Evolutionary conservation across 1,140 invertebrate genomes (phyloP).

Genomic region (Sycophaga agraensis): DNA sequence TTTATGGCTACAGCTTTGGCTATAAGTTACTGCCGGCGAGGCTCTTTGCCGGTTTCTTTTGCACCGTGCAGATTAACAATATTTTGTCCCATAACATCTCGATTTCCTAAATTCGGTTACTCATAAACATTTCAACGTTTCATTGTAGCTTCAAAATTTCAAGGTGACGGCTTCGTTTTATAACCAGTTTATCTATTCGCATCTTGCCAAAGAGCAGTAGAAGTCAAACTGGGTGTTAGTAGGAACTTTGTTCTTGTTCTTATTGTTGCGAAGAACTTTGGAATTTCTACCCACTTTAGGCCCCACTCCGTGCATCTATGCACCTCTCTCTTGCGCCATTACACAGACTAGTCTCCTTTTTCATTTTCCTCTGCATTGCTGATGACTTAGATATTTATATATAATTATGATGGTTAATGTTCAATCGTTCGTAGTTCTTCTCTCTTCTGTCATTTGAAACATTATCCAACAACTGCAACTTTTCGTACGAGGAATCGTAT

Average conservation of each 20-base stretch:
- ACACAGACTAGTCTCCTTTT: constrained; percentile 58
- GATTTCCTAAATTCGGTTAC: no score
- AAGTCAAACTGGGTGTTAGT: constrained; percentile 42
- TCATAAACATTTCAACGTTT: no score
- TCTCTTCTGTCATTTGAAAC: constrained; percentile 23
- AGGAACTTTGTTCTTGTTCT: constrained; percentile 59
- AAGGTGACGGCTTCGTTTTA: constrained; percentile 48
- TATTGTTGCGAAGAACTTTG: constrained; percentile 58
- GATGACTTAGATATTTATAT: constrained; percentile 52
- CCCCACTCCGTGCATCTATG: constrained; percentile 12
- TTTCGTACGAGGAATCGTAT: not conserved
- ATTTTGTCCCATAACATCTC: no score
- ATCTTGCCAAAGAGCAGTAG: constrained; percentile 45
- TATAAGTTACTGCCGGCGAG: no score
- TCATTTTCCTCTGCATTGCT: constrained; percentile 51
- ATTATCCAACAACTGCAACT: not conserved
- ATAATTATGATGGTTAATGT: constrained; percentile 46
- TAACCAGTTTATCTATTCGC: constrained; percentile 48
- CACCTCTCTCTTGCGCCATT: constrained; percentile 47
- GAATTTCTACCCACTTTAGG: constrained; percentile 19
- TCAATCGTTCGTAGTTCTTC: no score
- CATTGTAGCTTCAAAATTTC: constrained; percentile 56
- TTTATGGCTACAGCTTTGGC: no score
- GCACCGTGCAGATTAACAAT: no score
- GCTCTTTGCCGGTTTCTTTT: no score